A percentile compares a stretch with the other conserved stretches of the same genome.
phyloP scores from a whole-genome alignment of 1,140 invertebrate species.

The Diorhabda carinulata region DNA sequence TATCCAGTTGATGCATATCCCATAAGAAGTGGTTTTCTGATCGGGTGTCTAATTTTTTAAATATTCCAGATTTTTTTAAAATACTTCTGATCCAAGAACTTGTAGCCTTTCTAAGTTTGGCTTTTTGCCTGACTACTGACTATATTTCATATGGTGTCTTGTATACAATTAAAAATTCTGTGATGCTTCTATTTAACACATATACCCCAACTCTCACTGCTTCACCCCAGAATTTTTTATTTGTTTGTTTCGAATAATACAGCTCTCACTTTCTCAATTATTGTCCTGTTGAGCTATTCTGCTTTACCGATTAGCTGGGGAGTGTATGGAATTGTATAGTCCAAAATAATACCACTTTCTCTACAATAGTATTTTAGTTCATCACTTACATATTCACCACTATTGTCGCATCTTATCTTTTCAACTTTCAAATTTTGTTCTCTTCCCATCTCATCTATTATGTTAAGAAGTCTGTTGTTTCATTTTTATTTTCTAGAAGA shows the following conservation, averaged over 20 bases:
- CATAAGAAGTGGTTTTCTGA: constrained; percentile 6
- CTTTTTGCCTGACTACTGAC: constrained; percentile 35
- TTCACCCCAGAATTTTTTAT: constrained; percentile 40
- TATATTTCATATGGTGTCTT: constrained; percentile 40
- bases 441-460: constrained; percentile 20
- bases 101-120: constrained; percentile 33
- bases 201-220: constrained; percentile 33
- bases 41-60: constrained; percentile 9
- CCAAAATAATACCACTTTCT: constrained; percentile 26
- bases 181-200: constrained; percentile 35
- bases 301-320: constrained; percentile 46
- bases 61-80: constrained; percentile 21
- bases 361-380: constrained; percentile 29
- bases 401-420: constrained; percentile 21
- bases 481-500: too few species aligned
- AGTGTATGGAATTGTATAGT: constrained; percentile 34
- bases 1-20: constrained; percentile 12
- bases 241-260: constrained; percentile 29
- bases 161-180: constrained; percentile 14
- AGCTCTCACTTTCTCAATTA: constrained; percentile 40
- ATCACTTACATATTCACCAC: constrained; percentile 28
- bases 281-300: constrained; percentile 44
- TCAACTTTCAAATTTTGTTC: constrained; percentile 8
- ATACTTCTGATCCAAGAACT: constrained; percentile 36
- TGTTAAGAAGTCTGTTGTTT: constrained; percentile 23